Base-by-base conservation (phyloP, 2,888 invertebrate genomes). In the Sinopyrophorus schimmeli region DNA sequence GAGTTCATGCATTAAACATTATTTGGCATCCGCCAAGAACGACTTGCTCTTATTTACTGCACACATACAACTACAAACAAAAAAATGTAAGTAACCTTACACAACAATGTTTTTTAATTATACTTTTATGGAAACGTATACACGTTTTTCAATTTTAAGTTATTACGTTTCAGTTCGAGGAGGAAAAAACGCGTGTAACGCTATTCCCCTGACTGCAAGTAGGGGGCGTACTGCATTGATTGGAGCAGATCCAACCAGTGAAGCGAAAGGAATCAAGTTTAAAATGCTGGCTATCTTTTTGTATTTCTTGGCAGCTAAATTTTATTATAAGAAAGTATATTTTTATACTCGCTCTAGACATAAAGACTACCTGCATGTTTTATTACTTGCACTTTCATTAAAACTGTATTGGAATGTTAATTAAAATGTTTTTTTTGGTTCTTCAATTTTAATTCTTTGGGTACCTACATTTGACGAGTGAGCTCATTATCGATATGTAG, bases 221-320 rank as follows among this genome's bases (percentile, higher is more conserved):
- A 60, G 63, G 62, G 62, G 64, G 66, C 64, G 69, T 65, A 62
- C 64, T 63, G 65, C 72, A 73, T 72, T 74, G 74, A 74, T 74
- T 74, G 74, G 74, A 71, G 70, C 68, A 70, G 66, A 69, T 71
- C 67, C 69, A 61, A 62, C 74, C 74, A 74, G 68, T 73, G 68
- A 71, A 72, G 73, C 72, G 73, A 73, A 68, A 72, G 71, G 66
- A 73, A 73, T 74, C 72, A 71, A 71, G 72, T 73, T 72, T 72
- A 71, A 71, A 72, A 68, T 70, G 66, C 63, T 58, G 56, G 54
- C 54, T 48, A 51, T 50, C 43, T 49, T 39, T 21, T 34, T 32
- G 43, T 30, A 43, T 49, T 39, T 21, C 27, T 34, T 34, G 43
- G 32, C 38, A 49, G 39, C 43, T 21, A 40, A 47, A 47, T 38